These are phyloP conservation scores for Apis cerana DNA, from an alignment of 1,140 invertebrate species.

Conservation along the genomic window DNA sequence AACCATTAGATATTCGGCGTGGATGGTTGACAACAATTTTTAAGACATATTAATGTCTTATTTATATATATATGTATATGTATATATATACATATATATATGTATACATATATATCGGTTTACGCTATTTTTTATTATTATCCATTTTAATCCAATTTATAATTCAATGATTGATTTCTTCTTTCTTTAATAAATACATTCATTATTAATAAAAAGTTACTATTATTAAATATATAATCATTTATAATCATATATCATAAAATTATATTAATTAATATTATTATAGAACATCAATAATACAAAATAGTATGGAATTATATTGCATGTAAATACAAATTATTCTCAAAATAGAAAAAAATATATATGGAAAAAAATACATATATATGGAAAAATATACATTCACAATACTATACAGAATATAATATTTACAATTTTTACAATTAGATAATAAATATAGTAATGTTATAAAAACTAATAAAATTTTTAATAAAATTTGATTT, in stretches of 20 bases:
- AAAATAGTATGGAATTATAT: not conserved
- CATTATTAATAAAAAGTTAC: not conserved
- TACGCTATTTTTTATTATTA: not conserved
- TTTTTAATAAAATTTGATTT: too few species aligned
- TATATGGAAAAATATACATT: not conserved
- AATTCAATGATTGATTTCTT: not conserved
- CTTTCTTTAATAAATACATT: too few species aligned
- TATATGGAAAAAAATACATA: too few species aligned
- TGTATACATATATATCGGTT: too few species aligned
- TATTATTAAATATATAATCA: not conserved
- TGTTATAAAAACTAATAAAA: too few species aligned
- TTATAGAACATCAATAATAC: not conserved
- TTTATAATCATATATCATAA: too few species aligned
- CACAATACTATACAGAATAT: too few species aligned
- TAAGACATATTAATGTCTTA: not conserved
- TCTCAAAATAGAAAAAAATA: not conserved
- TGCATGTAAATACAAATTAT: not conserved
- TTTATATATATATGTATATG: not conserved
- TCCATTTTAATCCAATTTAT: not conserved
- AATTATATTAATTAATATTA: not conserved
- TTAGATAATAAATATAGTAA: not conserved
- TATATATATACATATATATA: too few species aligned
- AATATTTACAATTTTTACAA: not conserved
- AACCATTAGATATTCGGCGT: conserved; percentile 30
- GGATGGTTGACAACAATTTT: conserved; percentile 1